Base-by-base conservation (phyloP, 2,797 vertebrate genomes). In the Cuculus canorus region DNA sequence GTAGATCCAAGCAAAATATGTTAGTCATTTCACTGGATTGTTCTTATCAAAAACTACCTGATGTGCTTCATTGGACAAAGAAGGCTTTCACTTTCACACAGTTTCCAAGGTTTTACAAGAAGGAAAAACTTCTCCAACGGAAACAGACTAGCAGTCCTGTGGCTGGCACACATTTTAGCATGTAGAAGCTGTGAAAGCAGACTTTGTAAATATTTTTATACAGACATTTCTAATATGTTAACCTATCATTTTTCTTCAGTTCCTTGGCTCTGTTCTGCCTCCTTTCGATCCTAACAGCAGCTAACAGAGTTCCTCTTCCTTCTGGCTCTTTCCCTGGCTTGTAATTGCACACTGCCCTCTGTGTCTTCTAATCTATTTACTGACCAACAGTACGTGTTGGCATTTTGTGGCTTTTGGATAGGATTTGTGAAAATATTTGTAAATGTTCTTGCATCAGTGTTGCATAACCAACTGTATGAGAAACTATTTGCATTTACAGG, bases 381-480 rank as follows among this genome's bases (percentile, higher is more conserved):
- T 50, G n/a, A 78, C 48, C 27, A 8, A 65, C 6, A 85, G 39
- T 69, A 45, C n/a, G 43, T 71, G 50, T 52, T 94, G 92, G 78
- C 60, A 92, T 95, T 93, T 95, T 83, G 75, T 5, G 18, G 69
- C 24, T 92, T 96, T 92, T 93, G 65, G 90, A 87, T 54, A 76
- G 43, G 75, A 71, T 76, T 76, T 92, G 56, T 82, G 72, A 94
- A 96, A 96, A 96, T 94, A 96, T 95, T 95, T 96, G 84, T 90
- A 95, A 94, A 83, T 96, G 93, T 94, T 92, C 59, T 71, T 85
- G 33, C 61, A 87, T 82, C 82, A 61, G 7, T 83, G 50, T 77
- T 87, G 66, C 75, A 83, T 91, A 95, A 80, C 69, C 45, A 90
- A 82, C 53, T 57, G 11, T 73, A 89, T 64, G 35, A 83, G 56